Evolutionary conservation across 2,888 invertebrate species (phyloP), one percentile per base, ranked within the genome.

Genomic region (Eubasilissa splendida): DNA sequence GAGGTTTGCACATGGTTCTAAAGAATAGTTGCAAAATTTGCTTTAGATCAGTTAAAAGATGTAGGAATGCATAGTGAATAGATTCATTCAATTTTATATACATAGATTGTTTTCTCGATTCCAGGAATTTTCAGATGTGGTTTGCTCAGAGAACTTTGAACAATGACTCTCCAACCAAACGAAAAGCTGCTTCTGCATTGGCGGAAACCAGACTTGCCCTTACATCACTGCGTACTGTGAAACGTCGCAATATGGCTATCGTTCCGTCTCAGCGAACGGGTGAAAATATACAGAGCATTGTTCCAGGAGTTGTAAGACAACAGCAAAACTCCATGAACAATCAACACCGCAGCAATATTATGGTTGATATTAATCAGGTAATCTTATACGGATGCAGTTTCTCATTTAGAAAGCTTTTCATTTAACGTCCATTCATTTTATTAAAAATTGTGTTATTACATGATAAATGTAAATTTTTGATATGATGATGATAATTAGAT

Each of bases 201-300:
- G 90, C 92, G 33, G 95, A 95, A 85, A 94, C 95, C 76, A 91
- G 97, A 79, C 91, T 93, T 86, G 96, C 95, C 9, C 89, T 97
- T 79, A 95, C 95, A 77, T 94, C 94, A 2, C 88, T 97, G 66
- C 93, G 92, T 84, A 93, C 94, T 0, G 93, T 93, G 84, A 94
- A 93, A 82, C 91, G 93, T 53, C 91, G 91, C 70, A 90, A 91
- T 85, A 88, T 89, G 85, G 88, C 90, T 5, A 89, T 87, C 87
- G 90, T 87, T 9, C 90, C 90, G n/a, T 86, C 90, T 52, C 88
- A 90, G 85, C 86, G 89, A 85, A 89, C 91, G 11, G 93, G 92
- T 8, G 91, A 92, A n/a, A 91, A 89, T 82, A 88, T 93, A 0
- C 89, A 90, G 58, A 92, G 90, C 84, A 85, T 86, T 76, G 86